These are phyloP conservation scores for Poeciliopsis gracilis DNA, from an alignment of 2,797 vertebrate species.

Conservation along the genomic window DNA sequence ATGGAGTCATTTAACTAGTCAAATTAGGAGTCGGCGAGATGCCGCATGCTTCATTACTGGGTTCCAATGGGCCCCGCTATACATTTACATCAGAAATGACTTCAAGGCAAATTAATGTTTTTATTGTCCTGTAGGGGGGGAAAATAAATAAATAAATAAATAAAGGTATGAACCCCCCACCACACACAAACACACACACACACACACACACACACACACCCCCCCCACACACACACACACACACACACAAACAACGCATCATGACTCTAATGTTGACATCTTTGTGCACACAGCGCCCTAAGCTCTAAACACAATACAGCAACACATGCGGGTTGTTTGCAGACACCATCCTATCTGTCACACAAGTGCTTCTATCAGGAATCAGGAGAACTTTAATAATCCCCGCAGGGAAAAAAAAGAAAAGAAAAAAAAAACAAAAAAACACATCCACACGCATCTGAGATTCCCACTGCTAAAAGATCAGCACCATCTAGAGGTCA, in stretches of 20 bases:
- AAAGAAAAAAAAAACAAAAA: neutral
- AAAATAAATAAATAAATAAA: constrained; percentile 12
- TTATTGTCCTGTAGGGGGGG: constrained; percentile 88
- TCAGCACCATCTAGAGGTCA: constrained; percentile 93
- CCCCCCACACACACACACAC: constrained; percentile 33
- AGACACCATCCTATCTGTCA: constrained; percentile 46
- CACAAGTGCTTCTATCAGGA: constrained; percentile 30
- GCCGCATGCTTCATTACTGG: constrained; percentile 99
- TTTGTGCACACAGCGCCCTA: constrained; percentile 34
- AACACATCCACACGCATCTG: constrained; percentile 16
- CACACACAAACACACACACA: constrained; percentile 32
- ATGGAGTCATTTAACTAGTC: constrained; percentile 99
- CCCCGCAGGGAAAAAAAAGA: constrained; percentile 12
- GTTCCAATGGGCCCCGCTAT: constrained; percentile 98
- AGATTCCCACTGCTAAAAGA: constrained; percentile 79
- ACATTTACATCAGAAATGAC: constrained; percentile 99
- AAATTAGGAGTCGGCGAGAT: constrained; percentile 99
- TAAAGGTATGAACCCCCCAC: constrained; percentile 25
- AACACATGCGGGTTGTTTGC: constrained; percentile 59
- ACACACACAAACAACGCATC: constrained; percentile 42
- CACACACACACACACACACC: constrained; percentile 31
- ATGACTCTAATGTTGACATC: constrained; percentile 34
- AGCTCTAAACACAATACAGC: constrained; percentile 39
- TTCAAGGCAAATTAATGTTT: constrained; percentile 99
- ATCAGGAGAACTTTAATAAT: constrained; percentile 41